These are phyloP conservation scores for Thryonomys swinderianus DNA, from an alignment of 2,113 vertebrate species.

Conservation along the genomic window DNA sequence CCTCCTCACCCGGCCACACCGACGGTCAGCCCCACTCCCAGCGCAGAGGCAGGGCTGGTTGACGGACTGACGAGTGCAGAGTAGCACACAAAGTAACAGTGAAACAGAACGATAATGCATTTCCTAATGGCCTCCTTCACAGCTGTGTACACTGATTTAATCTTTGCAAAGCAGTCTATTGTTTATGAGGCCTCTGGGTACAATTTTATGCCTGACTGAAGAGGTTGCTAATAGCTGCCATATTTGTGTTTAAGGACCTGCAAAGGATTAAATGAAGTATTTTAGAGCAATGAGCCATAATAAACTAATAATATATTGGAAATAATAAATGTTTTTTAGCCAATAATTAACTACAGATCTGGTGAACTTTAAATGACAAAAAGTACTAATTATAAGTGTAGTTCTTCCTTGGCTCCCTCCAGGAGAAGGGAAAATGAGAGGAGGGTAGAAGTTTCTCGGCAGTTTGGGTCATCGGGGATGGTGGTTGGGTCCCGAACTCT, in stretches of 20 bases:
- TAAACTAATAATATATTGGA: slow-evolving; percentile 90
- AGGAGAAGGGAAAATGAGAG: slow-evolving; percentile 73
- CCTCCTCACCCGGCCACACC: slow-evolving; percentile 36
- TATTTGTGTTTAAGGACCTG: slow-evolving; percentile 92
- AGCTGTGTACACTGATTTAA: slow-evolving; percentile 92
- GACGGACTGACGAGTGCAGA: slow-evolving; percentile 82
- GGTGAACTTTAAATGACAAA: slow-evolving; percentile 87
- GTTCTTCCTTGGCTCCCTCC: slow-evolving; percentile 73
- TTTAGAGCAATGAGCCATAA: slow-evolving; percentile 91
- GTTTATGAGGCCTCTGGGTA: slow-evolving; percentile 93
- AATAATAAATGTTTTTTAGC: slow-evolving; percentile 89
- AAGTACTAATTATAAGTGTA: slow-evolving; percentile 85
- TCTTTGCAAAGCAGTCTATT: slow-evolving; percentile 90
- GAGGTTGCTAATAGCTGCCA: slow-evolving; percentile 93
- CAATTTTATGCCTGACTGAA: slow-evolving; percentile 94
- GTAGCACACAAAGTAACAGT: slow-evolving; percentile 84
- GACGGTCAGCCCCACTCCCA: slow-evolving; percentile 69
- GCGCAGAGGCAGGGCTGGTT: slow-evolving; percentile 74
- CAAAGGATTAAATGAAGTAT: slow-evolving; percentile 89
- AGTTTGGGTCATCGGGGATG: background rate
- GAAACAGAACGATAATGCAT: slow-evolving; percentile 86
- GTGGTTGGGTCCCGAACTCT: background rate
- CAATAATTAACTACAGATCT: slow-evolving; percentile 87
- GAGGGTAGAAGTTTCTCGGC: background rate
- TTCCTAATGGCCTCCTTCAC: slow-evolving; percentile 89